Percentiles rank a stretch among this genome's conserved stretches.
These are phyloP conservation scores for Chaetophractus vellerosus DNA, from an alignment of 2,797 vertebrate genomes.

Conservation along the genomic window DNA sequence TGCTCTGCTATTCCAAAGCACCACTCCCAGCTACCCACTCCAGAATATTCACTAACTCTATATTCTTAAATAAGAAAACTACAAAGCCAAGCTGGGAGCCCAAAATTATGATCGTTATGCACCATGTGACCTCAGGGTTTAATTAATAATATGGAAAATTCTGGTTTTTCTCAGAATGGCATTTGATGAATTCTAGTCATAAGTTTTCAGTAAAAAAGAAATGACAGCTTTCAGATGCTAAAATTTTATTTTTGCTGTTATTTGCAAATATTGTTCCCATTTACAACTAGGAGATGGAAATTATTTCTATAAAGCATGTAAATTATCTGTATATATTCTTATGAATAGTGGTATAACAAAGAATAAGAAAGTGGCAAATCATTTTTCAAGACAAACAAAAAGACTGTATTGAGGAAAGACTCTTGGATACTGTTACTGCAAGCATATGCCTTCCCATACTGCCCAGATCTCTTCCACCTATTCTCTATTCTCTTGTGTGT, in stretches of 20 bases:
- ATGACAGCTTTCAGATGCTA: not conserved
- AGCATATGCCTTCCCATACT: not conserved
- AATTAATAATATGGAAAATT: not conserved
- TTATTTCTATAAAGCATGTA: not conserved
- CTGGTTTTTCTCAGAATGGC: not conserved
- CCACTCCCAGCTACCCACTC: not conserved
- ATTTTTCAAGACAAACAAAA: constrained; percentile 32
- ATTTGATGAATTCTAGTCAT: constrained; percentile 7
- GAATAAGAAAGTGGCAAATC: not conserved
- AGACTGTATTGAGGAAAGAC: not conserved
- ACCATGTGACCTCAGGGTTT: not conserved
- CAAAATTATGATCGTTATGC: not conserved
- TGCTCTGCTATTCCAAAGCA: not conserved
- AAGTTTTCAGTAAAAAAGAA: constrained; percentile 36
- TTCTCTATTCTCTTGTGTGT: not conserved
- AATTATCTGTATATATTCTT: not conserved
- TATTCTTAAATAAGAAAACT: not conserved
- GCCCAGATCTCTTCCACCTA: not conserved
- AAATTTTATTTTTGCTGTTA: not conserved
- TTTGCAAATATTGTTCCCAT: not conserved
- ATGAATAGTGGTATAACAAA: not conserved
- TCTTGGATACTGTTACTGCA: not conserved
- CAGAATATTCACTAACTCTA: not conserved
- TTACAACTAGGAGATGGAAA: not conserved
- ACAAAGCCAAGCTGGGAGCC: not conserved